Evolutionary conservation across 2,888 invertebrate species (phyloP), one percentile per base, ranked within the genome.

Genomic region (Neuroscelio doddi): DNA sequence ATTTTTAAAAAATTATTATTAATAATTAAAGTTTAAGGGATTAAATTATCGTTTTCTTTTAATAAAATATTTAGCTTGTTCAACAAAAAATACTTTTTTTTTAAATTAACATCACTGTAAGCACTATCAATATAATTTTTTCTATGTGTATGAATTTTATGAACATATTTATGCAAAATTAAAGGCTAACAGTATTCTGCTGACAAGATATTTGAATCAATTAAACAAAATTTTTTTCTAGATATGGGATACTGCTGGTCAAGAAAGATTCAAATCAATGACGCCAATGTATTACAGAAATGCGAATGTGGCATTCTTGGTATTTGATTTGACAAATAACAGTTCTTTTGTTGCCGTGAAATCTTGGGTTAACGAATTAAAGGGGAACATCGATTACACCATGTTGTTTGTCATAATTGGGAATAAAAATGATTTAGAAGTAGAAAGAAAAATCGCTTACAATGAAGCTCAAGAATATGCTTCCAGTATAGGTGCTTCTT

Each of bases 211-310:
- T n/a, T n/a, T n/a, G n/a, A n/a, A n/a, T n/a, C n/a, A n/a, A n/a
- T n/a, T n/a, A n/a, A n/a, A n/a, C n/a, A n/a, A n/a, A n/a, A n/a
- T n/a, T 64, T 80, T 80, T 64, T 76, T 85, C 3, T 85, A 94
- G 90, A 91, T 95, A 1, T 95, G 95, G 95, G 95, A 95, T 83
- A 95, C 95, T 0, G 94, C 95, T 0, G 95, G 95, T 0, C 94
- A 95, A 80, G 95, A 95, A 83, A 83, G 94, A 45, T 97, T 95
- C 82, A 89, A 93, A 61, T 92, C 96, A 0, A 96, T 97, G 91
- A 95, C 95, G 0, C 96, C 97, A 4, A 95, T 96, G 94, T 97
- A 96, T 82, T 97, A 97, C 81, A 87, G 96, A 47, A 95, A 95
- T 80, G 93, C 96, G 0, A 95, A 95, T 82, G 95, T 94, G 0